Evolutionary conservation across 2,888 invertebrate genomes (phyloP).

Genomic region (Calliscelio sp.): DNA sequence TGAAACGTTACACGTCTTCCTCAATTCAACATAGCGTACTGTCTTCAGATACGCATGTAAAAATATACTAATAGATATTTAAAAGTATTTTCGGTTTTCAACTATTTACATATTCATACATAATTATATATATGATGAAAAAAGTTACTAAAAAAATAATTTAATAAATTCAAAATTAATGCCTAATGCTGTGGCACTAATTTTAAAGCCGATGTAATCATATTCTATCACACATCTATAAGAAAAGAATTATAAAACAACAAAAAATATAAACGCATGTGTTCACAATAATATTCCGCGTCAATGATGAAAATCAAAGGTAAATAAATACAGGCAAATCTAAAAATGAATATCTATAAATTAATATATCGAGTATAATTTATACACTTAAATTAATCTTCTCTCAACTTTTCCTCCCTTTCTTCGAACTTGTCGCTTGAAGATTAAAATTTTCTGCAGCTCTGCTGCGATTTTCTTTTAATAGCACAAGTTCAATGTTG

Average conservation of each 20-base stretch:
- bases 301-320: too few species aligned
- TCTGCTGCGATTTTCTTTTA: conserved; percentile 26
- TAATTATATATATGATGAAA: not conserved
- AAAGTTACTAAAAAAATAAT: not conserved
- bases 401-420: conserved; percentile 7
- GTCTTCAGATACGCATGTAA: conserved; percentile 24
- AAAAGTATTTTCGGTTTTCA: conserved; percentile 9
- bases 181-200: too few species aligned
- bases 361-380: too few species aligned
- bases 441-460: conserved; percentile 30
- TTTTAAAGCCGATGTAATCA: too few species aligned
- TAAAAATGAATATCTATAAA: too few species aligned
- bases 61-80: conserved; percentile 27
- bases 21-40: conserved; percentile 27
- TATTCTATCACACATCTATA: too few species aligned
- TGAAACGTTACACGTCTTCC: not conserved
- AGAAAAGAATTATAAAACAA: too few species aligned
- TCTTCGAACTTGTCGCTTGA: conserved; percentile 26
- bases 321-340: too few species aligned
- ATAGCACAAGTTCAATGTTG: conserved; percentile 29
- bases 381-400: too few species aligned
- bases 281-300: too few species aligned
- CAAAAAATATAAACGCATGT: too few species aligned
- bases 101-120: conserved; percentile 42
- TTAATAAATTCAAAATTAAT: not conserved